Percentiles rank a stretch among this genome's conserved stretches.
Conservation (phyloP, 1,140 invertebrate genomes). For the Oryctes rhinoceros region DNA sequence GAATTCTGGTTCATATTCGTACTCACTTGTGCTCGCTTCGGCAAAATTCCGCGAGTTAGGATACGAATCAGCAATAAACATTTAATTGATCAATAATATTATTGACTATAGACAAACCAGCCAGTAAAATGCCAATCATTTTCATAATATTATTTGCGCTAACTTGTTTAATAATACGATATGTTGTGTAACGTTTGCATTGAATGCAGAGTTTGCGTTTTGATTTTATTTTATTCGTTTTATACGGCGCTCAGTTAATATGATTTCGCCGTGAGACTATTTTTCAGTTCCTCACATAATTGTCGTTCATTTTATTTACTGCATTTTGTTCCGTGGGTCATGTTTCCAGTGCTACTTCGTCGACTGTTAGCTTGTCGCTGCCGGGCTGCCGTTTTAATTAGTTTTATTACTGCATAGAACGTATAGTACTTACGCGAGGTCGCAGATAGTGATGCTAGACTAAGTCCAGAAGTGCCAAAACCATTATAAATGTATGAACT, state of each 20-base stretch:
- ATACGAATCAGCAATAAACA: no score
- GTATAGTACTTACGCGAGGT: not conserved
- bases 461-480: not conserved
- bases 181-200: not conserved
- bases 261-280: not conserved
- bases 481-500: not conserved
- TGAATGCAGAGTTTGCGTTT: not conserved
- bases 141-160: no score
- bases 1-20: no score
- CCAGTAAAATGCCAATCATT: no score
- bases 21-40: no score
- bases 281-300: slow-evolving; percentile 9
- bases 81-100: no score
- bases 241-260: not conserved
- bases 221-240: not conserved
- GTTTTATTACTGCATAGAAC: not conserved
- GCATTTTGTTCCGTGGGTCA: not conserved
- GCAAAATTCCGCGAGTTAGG: no score
- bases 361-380: not conserved
- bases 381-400: slow-evolving; percentile 4
- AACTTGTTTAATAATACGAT: not conserved
- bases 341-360: not conserved
- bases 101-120: no score
- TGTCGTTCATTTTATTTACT: slow-evolving; percentile 10
- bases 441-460: not conserved